A percentile compares a stretch with the other conserved stretches of the same genome.
These are phyloP conservation scores for Alviniconcha marisindica DNA, from an alignment of 1,140 invertebrate genomes.

Conservation along the genomic window DNA sequence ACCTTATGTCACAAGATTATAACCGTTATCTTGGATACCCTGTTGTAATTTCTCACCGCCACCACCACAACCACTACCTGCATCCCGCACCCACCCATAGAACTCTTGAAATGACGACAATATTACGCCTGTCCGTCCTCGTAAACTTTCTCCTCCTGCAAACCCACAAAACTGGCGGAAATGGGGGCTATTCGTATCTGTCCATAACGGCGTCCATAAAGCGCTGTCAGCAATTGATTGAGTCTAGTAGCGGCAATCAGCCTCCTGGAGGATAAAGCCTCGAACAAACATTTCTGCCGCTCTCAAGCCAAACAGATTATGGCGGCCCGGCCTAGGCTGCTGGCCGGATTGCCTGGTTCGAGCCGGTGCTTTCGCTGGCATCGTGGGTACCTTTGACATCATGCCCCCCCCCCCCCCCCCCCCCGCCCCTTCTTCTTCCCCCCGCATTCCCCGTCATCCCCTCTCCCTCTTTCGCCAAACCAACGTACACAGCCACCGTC, in stretches of 20 bases:
- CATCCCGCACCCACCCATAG: too few relatives aligned
- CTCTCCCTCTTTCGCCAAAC: neutral
- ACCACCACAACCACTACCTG: too few relatives aligned
- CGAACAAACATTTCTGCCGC: neutral
- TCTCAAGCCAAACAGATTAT: conserved; percentile 36
- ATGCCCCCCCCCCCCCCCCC: neutral
- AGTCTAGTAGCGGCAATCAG: conserved; percentile 24
- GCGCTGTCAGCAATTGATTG: conserved; percentile 24
- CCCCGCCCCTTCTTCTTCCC: neutral
- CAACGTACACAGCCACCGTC: too few relatives aligned
- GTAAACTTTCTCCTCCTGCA: too few relatives aligned
- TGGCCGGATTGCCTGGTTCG: neutral
- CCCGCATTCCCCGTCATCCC: neutral
- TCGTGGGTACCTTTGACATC: too few relatives aligned
- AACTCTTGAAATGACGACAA: too few relatives aligned
- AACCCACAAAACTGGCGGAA: neutral
- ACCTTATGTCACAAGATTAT: too few relatives aligned
- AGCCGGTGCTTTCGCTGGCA: too few relatives aligned
- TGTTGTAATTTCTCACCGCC: too few relatives aligned
- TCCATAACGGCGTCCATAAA: conserved; percentile 20
- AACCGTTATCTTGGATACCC: too few relatives aligned
- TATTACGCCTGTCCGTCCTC: too few relatives aligned
- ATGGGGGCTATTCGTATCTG: neutral
- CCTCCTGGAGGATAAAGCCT: conserved; percentile 5
- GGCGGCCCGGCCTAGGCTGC: neutral